phyloP scores from a whole-genome alignment of 2,797 vertebrate species.

The Urosaurus nigricauda region DNA sequence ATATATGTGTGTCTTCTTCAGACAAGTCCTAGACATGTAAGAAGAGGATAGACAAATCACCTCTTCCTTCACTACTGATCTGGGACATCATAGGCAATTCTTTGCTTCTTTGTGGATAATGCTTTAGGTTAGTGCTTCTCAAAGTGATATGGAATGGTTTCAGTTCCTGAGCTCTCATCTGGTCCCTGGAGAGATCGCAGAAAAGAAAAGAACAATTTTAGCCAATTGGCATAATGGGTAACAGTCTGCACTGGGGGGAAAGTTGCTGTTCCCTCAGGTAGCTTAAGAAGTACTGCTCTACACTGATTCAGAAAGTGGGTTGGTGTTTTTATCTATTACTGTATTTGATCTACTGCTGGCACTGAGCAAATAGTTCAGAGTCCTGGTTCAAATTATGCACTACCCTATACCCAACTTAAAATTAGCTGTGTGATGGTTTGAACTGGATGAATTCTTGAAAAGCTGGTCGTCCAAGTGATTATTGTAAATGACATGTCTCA shows the following conservation, averaged over 20 bases:
- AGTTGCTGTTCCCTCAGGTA: no score
- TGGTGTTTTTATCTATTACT: neutral
- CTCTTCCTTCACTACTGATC: neutral
- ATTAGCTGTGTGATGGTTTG: constrained; percentile 4
- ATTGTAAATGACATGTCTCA: constrained; percentile 12
- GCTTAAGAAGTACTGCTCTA: no score
- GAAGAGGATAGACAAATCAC: neutral
- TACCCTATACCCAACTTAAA: constrained; percentile 2
- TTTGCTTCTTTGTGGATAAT: neutral
- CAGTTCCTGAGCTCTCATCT: no score
- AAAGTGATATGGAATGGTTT: no score
- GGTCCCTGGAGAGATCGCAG: no score
- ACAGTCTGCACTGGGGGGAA: no score
- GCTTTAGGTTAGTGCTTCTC: no score
- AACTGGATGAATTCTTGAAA: constrained; percentile 10
- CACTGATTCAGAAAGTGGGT: no score
- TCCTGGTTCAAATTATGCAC: constrained; percentile 9
- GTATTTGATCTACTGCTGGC: neutral
- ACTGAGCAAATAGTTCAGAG: neutral
- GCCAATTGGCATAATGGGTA: no score
- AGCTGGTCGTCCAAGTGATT: neutral
- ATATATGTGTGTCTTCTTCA: no score
- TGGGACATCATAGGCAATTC: neutral
- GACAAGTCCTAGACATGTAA: neutral
- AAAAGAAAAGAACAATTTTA: no score